Evolutionary conservation across 2,113 vertebrate species (phyloP).

Genomic region (Silurus asotus): DNA sequence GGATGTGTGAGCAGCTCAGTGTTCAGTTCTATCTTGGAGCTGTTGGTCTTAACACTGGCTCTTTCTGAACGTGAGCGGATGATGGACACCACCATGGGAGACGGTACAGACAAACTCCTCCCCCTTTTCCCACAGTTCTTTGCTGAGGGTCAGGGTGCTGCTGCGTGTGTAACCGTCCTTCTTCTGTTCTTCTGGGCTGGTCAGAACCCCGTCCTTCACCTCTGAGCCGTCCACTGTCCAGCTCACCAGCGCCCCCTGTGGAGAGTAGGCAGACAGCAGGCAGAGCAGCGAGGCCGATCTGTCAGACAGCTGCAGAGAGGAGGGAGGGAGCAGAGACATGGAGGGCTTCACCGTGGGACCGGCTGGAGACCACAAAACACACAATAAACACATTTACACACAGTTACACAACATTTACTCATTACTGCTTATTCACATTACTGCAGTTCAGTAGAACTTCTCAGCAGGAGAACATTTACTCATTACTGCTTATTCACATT

Average conservation of each 20-base stretch:
- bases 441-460: too few relatives aligned
- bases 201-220: constrained; percentile 28
- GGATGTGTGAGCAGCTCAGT: too few relatives aligned
- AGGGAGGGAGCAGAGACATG: constrained; percentile 11
- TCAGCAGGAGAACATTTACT: too few relatives aligned
- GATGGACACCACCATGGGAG: background rate
- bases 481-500: background rate
- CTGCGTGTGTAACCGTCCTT: constrained; percentile 23
- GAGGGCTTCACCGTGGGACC: background rate
- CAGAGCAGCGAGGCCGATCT: constrained; percentile 9
- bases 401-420: constrained; percentile 15
- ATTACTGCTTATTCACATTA: background rate
- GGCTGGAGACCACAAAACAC: constrained; percentile 28
- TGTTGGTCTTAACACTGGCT: too few relatives aligned
- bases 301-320: constrained; percentile 33
- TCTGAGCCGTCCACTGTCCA: constrained; percentile 6
- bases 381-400: constrained; percentile 24
- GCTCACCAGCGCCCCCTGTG: background rate
- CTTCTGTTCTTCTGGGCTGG: constrained; percentile 25
- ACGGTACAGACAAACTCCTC: constrained; percentile 30
- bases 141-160: constrained; percentile 26
- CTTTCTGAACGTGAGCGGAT: too few relatives aligned
- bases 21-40: too few relatives aligned
- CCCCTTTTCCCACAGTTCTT: constrained; percentile 15
- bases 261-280: too few relatives aligned